Percentiles rank a stretch among this genome's conserved stretches.
These are phyloP conservation scores for Bombylius discolor DNA, from an alignment of 2,888 invertebrate species.

Conservation along the genomic window DNA sequence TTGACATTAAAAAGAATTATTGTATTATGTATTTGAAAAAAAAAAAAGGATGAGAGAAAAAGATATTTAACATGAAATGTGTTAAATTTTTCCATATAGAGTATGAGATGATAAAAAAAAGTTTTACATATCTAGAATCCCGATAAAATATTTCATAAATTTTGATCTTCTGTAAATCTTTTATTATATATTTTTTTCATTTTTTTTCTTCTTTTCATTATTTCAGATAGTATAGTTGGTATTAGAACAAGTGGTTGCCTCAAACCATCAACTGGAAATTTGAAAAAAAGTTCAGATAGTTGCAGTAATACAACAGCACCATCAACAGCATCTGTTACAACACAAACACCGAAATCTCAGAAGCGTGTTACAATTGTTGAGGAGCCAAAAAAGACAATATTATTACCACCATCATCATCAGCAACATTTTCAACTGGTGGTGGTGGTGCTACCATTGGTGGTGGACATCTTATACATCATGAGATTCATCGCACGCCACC, in stretches of 20 bases:
- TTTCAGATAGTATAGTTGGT: conserved; percentile 34
- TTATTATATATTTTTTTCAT: too few relatives aligned
- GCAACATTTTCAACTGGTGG: background rate
- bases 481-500: conserved; percentile 7
- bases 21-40: too few relatives aligned
- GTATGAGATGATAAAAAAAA: too few relatives aligned
- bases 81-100: too few relatives aligned
- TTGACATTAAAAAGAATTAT: too few relatives aligned
- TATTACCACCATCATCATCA: conserved; percentile 19
- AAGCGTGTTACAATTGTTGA: conserved; percentile 35
- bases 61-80: too few relatives aligned
- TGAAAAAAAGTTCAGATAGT: background rate
- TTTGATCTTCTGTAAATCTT: too few relatives aligned
- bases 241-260: conserved; percentile 27
- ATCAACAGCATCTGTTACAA: conserved; percentile 20
- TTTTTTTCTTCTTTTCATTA: background rate
- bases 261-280: conserved; percentile 8
- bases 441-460: background rate
- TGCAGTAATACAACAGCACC: conserved; percentile 9
- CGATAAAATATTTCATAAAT: too few relatives aligned
- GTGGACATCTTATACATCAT: conserved; percentile 4
- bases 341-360: conserved; percentile 31
- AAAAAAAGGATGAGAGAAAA: too few relatives aligned
- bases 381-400: conserved; percentile 25
- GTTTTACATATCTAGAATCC: too few relatives aligned